These are phyloP conservation scores for Lates japonicus DNA, from an alignment of 2,797 vertebrate genomes.

Conservation along the genomic window DNA sequence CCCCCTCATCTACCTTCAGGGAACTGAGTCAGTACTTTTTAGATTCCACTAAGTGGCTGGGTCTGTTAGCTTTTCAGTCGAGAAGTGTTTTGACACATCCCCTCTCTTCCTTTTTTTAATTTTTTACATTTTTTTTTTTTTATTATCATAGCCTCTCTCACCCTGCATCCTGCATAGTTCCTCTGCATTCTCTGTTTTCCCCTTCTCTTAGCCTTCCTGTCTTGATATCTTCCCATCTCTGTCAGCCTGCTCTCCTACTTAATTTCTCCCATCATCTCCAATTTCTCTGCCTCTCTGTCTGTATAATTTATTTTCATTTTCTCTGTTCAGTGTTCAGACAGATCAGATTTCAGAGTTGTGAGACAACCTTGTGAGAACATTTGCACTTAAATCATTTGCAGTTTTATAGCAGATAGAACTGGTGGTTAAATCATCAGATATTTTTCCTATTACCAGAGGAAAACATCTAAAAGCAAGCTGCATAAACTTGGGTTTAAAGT, in stretches of 20 bases:
- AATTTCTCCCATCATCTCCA: constrained; percentile 35
- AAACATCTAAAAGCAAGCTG: neutral
- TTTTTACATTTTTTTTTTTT: neutral
- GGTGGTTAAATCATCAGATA: constrained; percentile 22
- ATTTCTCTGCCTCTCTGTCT: constrained; percentile 32
- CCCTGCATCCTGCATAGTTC: neutral
- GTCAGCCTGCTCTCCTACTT: constrained; percentile 10
- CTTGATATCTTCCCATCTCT: constrained; percentile 12
- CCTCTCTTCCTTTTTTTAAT: neutral
- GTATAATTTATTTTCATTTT: constrained; percentile 17
- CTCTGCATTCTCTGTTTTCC: constrained; percentile 2
- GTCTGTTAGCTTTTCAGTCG: constrained; percentile 28
- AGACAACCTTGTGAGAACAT: constrained; percentile 16
- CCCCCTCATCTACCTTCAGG: constrained; percentile 24
- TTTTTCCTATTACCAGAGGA: constrained; percentile 10
- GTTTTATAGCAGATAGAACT: constrained; percentile 16
- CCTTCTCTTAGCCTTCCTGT: neutral
- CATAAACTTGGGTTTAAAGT: constrained; percentile 4
- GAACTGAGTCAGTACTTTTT: constrained; percentile 66
- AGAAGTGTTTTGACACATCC: constrained; percentile 30
- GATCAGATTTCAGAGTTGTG: constrained; percentile 30
- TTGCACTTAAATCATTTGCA: constrained; percentile 31
- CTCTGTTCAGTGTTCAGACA: constrained; percentile 3
- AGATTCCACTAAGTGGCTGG: constrained; percentile 34
- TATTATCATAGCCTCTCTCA: constrained; percentile 6